A percentile compares a stretch with the other conserved stretches of the same genome.
Conservation (phyloP, 2,113 vertebrate species). For the Leuciscus idus region DNA sequence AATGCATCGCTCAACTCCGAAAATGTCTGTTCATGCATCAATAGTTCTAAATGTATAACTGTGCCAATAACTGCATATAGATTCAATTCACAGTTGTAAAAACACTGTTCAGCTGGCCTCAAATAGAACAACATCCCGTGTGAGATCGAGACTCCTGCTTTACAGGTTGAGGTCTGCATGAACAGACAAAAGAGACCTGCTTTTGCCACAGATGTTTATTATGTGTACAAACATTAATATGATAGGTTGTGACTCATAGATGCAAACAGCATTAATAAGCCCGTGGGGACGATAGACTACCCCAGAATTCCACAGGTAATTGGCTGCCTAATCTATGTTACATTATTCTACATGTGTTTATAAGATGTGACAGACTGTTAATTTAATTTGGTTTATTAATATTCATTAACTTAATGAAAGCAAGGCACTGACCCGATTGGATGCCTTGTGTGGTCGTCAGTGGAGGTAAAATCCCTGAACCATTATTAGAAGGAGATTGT, state of each 20-base stretch:
- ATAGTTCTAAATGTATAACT: background rate
- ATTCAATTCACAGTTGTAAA: background rate
- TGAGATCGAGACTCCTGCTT: background rate
- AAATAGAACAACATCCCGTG: background rate
- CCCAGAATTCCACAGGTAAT: constrained; percentile 63
- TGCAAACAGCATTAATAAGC: constrained; percentile 56
- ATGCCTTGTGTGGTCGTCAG: background rate
- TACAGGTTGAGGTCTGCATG: background rate
- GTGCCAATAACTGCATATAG: constrained; percentile 2
- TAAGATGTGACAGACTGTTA: constrained; percentile 23
- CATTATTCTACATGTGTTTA: constrained; percentile 53
- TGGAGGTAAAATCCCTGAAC: background rate
- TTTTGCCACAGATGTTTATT: background rate
- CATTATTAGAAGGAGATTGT: background rate
- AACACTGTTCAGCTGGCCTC: background rate
- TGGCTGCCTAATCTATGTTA: constrained; percentile 70
- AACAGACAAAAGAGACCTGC: background rate
- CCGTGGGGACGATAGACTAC: constrained; percentile 55
- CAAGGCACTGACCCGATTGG: constrained; percentile 16
- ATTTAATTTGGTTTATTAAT: constrained; percentile 30
- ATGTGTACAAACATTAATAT: background rate
- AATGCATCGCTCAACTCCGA: background rate
- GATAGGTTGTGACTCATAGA: background rate
- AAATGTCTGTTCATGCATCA: constrained; percentile 14
- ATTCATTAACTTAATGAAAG: constrained; percentile 25